phyloP scores from a whole-genome alignment of 2,888 invertebrate genomes.

The Troglohyphantes excavatus region DNA sequence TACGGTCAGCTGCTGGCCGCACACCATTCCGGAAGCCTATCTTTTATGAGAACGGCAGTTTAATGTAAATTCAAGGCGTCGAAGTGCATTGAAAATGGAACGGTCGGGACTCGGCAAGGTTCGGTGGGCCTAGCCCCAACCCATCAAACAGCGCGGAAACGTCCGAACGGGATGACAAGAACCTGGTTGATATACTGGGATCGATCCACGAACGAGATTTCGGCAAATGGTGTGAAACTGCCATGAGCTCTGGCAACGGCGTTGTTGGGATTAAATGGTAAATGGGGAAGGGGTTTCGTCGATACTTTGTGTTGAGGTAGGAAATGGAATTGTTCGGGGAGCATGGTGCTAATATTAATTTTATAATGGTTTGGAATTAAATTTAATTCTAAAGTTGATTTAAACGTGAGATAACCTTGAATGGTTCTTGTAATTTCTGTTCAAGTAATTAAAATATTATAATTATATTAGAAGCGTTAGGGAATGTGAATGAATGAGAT shows the following conservation, averaged over 20 bases:
- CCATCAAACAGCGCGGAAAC: neutral
- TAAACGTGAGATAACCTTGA: too few relatives aligned
- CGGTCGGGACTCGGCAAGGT: neutral
- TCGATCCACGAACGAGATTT: constrained; percentile 14
- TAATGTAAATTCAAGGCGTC: constrained; percentile 53
- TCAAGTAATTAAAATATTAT: too few relatives aligned
- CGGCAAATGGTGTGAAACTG: neutral
- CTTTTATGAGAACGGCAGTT: constrained; percentile 45
- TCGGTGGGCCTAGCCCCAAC: too few relatives aligned
- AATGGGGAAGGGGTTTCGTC: neutral
- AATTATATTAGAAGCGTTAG: too few relatives aligned
- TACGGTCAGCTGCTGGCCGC: constrained; percentile 5
- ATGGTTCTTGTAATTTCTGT: too few relatives aligned
- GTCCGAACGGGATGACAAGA: constrained; percentile 34
- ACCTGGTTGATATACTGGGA: constrained; percentile 37
- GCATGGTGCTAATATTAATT: too few relatives aligned
- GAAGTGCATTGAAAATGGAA: constrained; percentile 29
- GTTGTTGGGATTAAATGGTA: constrained; percentile 3
- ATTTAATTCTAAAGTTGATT: neutral
- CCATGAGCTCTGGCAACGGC: neutral
- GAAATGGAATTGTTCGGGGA: too few relatives aligned
- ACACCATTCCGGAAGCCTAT: constrained; percentile 2
- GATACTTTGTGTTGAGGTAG: neutral
- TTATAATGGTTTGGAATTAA: neutral
- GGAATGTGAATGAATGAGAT: too few relatives aligned